Conservation (phyloP, 2,888 invertebrate genomes). For the Ferrisia virgata region DNA sequence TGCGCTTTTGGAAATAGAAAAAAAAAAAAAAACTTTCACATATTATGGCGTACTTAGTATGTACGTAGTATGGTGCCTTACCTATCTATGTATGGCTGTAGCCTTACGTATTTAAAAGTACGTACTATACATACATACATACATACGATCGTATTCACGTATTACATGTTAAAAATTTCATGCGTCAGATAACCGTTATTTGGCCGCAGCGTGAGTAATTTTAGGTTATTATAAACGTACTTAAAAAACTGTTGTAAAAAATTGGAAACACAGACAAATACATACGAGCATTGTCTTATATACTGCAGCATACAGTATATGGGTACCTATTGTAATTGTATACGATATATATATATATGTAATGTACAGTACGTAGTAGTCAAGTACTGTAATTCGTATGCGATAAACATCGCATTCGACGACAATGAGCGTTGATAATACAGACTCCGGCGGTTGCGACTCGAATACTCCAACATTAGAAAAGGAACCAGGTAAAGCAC, state of each 20-base stretch:
- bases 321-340: no score
- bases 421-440: background rate
- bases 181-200: background rate
- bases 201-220: background rate
- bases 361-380: background rate
- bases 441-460: background rate
- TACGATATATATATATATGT: background rate
- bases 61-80: no score
- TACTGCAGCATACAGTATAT: no score
- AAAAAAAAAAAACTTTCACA: background rate
- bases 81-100: no score
- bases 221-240: no score
- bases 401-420: background rate
- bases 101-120: no score
- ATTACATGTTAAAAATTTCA: background rate
- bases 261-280: background rate
- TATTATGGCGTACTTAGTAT: background rate
- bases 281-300: background rate
- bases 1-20: background rate
- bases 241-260: background rate
- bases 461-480: background rate
- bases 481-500: background rate
- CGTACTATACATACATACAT: background rate
- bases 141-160: background rate
- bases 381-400: background rate